Evolutionary conservation across 2,797 vertebrate species (phyloP).

Genomic region (Lacerta bilineata): DNA sequence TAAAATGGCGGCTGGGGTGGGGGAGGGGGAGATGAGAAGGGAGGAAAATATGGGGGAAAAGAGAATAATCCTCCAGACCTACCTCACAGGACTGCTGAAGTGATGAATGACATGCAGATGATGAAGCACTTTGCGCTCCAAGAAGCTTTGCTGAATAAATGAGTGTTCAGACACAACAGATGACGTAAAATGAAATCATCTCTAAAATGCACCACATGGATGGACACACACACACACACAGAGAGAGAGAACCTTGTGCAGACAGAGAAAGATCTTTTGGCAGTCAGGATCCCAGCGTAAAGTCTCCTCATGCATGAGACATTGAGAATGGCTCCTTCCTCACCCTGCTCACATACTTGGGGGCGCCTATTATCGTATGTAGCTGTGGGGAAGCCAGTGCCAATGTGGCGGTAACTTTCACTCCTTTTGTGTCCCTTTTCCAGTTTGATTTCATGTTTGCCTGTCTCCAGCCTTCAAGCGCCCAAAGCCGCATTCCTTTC

Average conservation of each 20-base stretch:
- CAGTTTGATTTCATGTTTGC: slow-evolving; percentile 85
- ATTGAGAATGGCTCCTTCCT: neutral
- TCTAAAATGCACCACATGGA: neutral
- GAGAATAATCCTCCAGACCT: neutral
- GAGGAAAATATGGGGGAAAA: neutral
- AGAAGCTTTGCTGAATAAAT: slow-evolving; percentile 8
- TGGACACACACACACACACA: neutral
- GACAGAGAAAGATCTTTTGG: neutral
- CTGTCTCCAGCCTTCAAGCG: slow-evolving; percentile 73
- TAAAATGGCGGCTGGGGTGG: neutral
- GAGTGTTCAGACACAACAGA: neutral
- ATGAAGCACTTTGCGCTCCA: neutral
- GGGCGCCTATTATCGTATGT: neutral
- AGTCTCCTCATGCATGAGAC: slow-evolving; percentile 14
- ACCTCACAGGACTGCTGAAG: neutral
- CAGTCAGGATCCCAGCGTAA: neutral
- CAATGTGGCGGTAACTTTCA: slow-evolving; percentile 78
- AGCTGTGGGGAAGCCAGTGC: slow-evolving; percentile 40
- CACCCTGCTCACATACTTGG: neutral
- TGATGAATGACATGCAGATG: neutral
- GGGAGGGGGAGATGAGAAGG: neutral
- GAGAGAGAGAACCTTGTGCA: neutral
- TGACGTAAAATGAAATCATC: slow-evolving; percentile 3
- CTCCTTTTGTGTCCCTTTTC: slow-evolving; percentile 83
- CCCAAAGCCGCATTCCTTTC: slow-evolving; percentile 42